These are phyloP conservation scores for Steromphala cineraria DNA, from an alignment of 2,888 invertebrate species.

Conservation along the genomic window DNA sequence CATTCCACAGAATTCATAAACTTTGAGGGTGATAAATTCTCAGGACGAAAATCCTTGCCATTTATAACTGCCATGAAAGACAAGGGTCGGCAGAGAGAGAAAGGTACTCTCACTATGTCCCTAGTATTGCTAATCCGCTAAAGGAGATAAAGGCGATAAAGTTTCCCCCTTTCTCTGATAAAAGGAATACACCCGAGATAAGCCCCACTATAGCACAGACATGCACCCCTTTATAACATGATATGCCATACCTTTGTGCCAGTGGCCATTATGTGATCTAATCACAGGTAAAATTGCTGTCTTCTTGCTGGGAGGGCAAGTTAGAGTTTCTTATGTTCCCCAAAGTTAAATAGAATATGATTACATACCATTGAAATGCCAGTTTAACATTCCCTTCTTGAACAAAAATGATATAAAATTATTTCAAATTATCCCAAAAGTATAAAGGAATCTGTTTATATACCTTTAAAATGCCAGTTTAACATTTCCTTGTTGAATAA, in stretches of 20 bases:
- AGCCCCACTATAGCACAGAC: background rate
- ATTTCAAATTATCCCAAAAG: no score
- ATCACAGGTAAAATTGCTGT: background rate
- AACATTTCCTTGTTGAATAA: no score
- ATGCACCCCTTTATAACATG: background rate
- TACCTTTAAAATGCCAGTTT: no score
- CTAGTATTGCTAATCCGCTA: background rate
- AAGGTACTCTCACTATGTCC: background rate
- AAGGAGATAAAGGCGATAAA: background rate
- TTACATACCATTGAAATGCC: no score
- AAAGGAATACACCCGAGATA: background rate
- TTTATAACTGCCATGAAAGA: constrained; percentile 1
- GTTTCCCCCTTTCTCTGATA: background rate
- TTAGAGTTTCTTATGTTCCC: background rate
- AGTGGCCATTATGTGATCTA: background rate
- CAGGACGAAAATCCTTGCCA: background rate
- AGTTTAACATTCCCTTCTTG: no score
- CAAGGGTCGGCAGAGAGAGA: background rate
- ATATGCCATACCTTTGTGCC: background rate
- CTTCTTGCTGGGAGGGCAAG: background rate
- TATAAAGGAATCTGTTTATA: no score
- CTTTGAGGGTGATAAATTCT: background rate
- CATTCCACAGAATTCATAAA: background rate
- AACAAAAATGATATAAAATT: no score
- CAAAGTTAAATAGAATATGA: no score